Conservation (phyloP, 2,113 vertebrate species). For the Catharus bicknelli region DNA sequence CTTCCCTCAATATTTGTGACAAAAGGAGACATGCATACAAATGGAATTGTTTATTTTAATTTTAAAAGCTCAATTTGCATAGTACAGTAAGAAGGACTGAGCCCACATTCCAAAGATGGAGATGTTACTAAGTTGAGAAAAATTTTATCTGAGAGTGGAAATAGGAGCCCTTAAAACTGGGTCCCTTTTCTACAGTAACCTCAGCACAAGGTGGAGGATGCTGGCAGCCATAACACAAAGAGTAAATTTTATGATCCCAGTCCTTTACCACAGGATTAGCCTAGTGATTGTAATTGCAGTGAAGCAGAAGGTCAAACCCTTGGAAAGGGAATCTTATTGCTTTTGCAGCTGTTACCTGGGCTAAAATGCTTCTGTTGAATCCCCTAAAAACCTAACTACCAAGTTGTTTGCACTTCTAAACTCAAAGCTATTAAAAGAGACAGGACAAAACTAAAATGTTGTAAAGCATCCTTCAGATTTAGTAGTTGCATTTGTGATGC, state of each 20-base stretch:
- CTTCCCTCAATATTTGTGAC: neutral
- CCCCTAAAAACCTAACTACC: neutral
- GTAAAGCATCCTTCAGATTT: neutral
- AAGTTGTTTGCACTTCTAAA: neutral
- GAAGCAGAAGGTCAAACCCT: neutral
- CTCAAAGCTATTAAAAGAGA: neutral
- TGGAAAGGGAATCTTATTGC: neutral
- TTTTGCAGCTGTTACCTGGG: neutral
- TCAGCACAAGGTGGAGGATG: neutral
- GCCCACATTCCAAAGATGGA: neutral
- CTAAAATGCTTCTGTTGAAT: neutral
- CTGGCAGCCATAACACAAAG: neutral
- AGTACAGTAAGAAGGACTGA: slow-evolving; percentile 11
- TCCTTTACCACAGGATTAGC: neutral
- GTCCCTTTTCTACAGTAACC: neutral
- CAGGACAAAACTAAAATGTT: neutral
- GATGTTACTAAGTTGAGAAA: neutral
- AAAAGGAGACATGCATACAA: neutral
- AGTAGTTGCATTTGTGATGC: neutral
- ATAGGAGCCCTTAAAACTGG: neutral
- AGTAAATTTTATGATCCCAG: neutral
- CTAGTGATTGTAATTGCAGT: neutral
- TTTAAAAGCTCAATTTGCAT: neutral
- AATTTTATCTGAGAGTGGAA: neutral
- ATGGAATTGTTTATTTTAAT: neutral